phyloP scores from a whole-genome alignment of 2,797 vertebrate species.

The Sebastolobus alascanus region DNA sequence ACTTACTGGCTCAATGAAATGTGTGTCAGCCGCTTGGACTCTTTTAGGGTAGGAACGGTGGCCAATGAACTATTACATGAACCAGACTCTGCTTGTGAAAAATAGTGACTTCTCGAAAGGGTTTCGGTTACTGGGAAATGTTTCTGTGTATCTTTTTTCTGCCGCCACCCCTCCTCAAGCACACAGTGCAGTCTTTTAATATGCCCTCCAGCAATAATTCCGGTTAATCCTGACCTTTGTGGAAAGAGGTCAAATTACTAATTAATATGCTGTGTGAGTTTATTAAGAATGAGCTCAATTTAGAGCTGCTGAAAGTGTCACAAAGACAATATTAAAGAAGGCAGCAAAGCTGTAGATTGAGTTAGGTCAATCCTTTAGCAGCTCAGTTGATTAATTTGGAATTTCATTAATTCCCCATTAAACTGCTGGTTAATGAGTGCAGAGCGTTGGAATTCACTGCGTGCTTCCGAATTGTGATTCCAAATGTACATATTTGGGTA shows the following conservation, averaged over 20 bases:
- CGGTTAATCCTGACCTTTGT: conserved; percentile 51
- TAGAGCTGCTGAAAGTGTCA: conserved; percentile 33
- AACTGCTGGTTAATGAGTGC: conserved; percentile 54
- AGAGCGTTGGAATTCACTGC: conserved; percentile 18
- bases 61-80: background rate
- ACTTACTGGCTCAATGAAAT: background rate
- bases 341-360: conserved; percentile 30
- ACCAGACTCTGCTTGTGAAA: background rate
- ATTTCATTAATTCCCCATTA: conserved; percentile 65
- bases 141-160: conserved; percentile 7
- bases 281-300: conserved; percentile 60
- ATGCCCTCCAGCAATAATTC: conserved; percentile 45
- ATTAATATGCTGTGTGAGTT: conserved; percentile 58
- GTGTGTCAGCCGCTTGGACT: background rate
- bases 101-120: background rate
- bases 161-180: background rate
- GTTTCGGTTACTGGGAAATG: background rate
- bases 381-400: conserved; percentile 64
- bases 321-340: conserved; percentile 49
- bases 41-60: conserved; percentile 1
- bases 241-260: conserved; percentile 56
- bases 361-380: conserved; percentile 54
- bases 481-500: conserved; percentile 32
- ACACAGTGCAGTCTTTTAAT: conserved; percentile 16
- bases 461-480: background rate